These are phyloP conservation scores for Aphelocoma coerulescens DNA, from an alignment of 2,113 vertebrate genomes.

Conservation along the genomic window DNA sequence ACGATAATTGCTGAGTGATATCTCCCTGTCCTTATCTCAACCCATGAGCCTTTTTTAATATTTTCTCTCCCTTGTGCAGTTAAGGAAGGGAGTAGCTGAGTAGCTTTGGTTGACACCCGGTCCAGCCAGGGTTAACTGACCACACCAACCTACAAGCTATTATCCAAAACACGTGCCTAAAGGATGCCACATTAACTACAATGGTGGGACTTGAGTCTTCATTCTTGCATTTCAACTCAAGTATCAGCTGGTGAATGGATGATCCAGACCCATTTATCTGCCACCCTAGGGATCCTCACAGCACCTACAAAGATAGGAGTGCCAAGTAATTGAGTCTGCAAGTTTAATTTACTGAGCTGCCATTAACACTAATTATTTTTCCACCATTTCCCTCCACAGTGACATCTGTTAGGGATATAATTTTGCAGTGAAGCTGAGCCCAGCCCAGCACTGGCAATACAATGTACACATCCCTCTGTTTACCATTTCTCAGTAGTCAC, in stretches of 20 bases:
- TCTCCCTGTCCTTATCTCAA: not conserved
- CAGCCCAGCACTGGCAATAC: not conserved
- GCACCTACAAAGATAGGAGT: not conserved
- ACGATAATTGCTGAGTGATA: not conserved
- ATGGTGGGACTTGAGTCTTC: not conserved
- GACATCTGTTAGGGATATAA: not conserved
- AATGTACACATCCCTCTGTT: not conserved
- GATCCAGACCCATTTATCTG: not conserved
- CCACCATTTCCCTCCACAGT: not conserved
- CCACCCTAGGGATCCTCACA: not conserved
- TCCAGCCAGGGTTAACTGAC: not conserved
- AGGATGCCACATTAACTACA: not conserved
- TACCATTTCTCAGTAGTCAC: not conserved
- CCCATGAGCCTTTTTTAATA: not conserved
- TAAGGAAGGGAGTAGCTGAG: not conserved
- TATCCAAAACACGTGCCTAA: not conserved
- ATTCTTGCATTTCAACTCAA: not conserved
- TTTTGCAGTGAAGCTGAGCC: not conserved
- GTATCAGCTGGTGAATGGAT: not conserved
- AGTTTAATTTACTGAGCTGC: not conserved
- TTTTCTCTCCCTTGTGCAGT: not conserved
- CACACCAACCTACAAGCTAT: not conserved
- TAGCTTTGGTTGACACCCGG: not conserved
- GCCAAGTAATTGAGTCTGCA: not conserved
- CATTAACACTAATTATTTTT: not conserved